These are phyloP conservation scores for Eurytoma californica DNA, from an alignment of 2,888 invertebrate genomes.

Conservation along the genomic window DNA sequence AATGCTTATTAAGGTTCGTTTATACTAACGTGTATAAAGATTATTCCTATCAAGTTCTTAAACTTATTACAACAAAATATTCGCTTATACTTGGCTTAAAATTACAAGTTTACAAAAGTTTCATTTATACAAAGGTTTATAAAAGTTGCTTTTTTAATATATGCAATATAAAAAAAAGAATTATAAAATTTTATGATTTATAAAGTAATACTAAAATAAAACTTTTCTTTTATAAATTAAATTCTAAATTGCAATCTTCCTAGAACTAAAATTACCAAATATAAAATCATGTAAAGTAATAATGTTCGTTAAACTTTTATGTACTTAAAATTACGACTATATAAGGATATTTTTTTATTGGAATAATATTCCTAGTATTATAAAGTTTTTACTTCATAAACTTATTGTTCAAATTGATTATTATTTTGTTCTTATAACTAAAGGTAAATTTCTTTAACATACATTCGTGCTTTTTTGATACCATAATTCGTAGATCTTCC, in stretches of 20 bases:
- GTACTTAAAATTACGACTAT: conserved; percentile 25
- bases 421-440: conserved; percentile 33
- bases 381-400: conserved; percentile 41
- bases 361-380: conserved; percentile 36
- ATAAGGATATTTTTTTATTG: conserved; percentile 27
- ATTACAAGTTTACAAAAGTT: conserved; percentile 55
- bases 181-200: conserved; percentile 46
- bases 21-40: conserved; percentile 40
- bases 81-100: conserved; percentile 46
- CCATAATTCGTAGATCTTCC: conserved; percentile 2
- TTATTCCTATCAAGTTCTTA: conserved; percentile 41
- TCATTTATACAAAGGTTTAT: conserved; percentile 56
- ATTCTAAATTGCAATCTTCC: conserved; percentile 41
- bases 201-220: conserved; percentile 49
- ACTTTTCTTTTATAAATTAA: conserved; percentile 37
- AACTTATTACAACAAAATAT: conserved; percentile 52
- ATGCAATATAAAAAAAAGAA: conserved; percentile 52
- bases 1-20: conserved; percentile 42
- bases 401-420: conserved; percentile 32
- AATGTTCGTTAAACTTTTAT: conserved; percentile 28
- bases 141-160: conserved; percentile 42
- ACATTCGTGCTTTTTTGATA: conserved; percentile 31
- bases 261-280: conserved; percentile 30
- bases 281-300: conserved; percentile 37
- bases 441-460: conserved; percentile 40